Percentiles rank a stretch among this genome's conserved stretches.
Conservation (phyloP, 2,113 vertebrate species). For the Cepphus grylle region DNA sequence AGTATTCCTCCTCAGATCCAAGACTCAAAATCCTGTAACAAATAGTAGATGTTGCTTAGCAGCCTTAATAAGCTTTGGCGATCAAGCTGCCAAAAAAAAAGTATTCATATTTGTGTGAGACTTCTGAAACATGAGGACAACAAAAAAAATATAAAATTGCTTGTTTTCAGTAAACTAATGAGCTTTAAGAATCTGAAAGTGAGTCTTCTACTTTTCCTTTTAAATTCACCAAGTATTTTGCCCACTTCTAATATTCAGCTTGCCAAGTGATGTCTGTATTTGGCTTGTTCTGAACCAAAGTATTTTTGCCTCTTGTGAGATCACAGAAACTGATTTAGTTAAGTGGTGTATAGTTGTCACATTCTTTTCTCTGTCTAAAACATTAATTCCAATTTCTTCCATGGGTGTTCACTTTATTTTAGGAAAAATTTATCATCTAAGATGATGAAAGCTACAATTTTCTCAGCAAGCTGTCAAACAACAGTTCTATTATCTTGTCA, state of each 20-base stretch:
- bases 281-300: not conserved
- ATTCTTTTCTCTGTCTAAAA: constrained; percentile 19
- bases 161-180: not conserved
- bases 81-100: not conserved
- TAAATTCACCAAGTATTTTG: not conserved
- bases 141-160: not conserved
- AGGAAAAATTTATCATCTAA: constrained; percentile 52
- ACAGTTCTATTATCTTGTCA: constrained; percentile 55
- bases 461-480: constrained; percentile 64
- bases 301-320: constrained; percentile 9
- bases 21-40: not conserved
- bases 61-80: not conserved
- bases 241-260: not conserved
- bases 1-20: not conserved
- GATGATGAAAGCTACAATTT: constrained; percentile 63
- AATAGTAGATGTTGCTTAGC: not conserved
- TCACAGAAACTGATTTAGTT: not conserved
- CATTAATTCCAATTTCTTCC: constrained; percentile 3
- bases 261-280: not conserved
- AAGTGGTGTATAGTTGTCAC: not conserved
- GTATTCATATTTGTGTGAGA: not conserved
- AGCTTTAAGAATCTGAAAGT: not conserved
- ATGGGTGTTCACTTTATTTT: constrained; percentile 54
- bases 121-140: not conserved
- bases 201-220: not conserved